Conservation (phyloP, 2,888 invertebrate species). For the Litoditis marina region DNA sequence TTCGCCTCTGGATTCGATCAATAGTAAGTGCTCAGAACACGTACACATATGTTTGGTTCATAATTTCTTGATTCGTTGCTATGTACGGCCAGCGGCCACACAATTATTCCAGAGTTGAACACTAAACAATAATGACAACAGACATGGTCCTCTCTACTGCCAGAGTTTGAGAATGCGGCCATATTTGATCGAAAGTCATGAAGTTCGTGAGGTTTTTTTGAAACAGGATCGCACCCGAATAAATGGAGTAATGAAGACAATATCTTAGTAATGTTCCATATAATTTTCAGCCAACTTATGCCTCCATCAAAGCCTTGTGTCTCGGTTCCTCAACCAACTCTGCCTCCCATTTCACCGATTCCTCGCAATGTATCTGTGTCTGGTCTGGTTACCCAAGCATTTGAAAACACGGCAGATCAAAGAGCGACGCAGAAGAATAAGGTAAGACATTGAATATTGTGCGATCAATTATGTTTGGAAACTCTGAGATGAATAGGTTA, state of each 20-base stretch:
- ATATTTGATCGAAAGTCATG: too few species aligned
- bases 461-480: background rate
- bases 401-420: background rate
- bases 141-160: too few species aligned
- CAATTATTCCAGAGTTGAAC: too few species aligned
- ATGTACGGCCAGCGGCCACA: too few species aligned
- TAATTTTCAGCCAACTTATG: conserved; percentile 2
- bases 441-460: background rate
- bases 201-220: too few species aligned
- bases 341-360: conserved; percentile 16
- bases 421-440: background rate
- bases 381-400: background rate
- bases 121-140: too few species aligned
- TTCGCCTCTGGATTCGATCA: conserved; percentile 6
- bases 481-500: too few species aligned
- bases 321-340: conserved; percentile 20
- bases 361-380: conserved; percentile 12
- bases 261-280: background rate
- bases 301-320: conserved; percentile 20
- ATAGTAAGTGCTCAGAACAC: conserved; percentile 9
- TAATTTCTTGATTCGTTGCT: too few species aligned
- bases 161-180: too few species aligned
- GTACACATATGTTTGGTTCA: too few species aligned
- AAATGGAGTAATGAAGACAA: background rate
- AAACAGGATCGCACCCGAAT: too few species aligned